A percentile compares a stretch with the other conserved stretches of the same genome.
These are phyloP conservation scores for Diadophis punctatus DNA, from an alignment of 2,113 vertebrate genomes.

Conservation along the genomic window DNA sequence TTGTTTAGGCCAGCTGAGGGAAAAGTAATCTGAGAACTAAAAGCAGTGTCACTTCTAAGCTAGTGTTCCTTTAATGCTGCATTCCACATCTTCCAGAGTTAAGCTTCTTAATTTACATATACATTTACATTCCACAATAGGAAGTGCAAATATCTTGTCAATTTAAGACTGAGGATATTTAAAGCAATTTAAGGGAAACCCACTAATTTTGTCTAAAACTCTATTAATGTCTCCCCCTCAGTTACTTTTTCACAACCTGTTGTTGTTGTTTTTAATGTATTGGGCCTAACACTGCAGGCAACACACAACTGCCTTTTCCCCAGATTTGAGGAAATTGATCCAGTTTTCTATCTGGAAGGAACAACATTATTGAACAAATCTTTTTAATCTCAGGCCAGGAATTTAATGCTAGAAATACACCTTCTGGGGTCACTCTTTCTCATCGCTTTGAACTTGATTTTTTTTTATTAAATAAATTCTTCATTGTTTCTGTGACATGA, in stretches of 20 bases:
- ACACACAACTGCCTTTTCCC: not conserved
- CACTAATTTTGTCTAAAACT: not conserved
- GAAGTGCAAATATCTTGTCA: not conserved
- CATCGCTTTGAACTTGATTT: not conserved
- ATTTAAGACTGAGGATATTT: not conserved
- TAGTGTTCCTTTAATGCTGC: not conserved
- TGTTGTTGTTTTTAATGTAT: not conserved
- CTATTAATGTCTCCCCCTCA: not conserved
- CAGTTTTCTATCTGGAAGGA: not conserved
- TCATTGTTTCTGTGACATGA: not conserved
- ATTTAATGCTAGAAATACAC: not conserved
- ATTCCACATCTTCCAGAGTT: not conserved
- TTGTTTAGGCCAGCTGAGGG: not conserved
- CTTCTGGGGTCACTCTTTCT: slow-evolving; percentile 8
- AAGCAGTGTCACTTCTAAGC: not conserved
- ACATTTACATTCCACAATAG: not conserved
- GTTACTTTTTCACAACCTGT: not conserved
- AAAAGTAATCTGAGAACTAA: not conserved
- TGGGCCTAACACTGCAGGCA: not conserved
- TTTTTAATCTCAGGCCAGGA: not conserved
- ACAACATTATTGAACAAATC: not conserved
- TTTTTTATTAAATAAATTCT: slow-evolving; percentile 21
- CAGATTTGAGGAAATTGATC: slow-evolving; percentile 2
- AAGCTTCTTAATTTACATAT: not conserved
- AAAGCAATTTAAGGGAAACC: not conserved